These are phyloP conservation scores for Rousettus leschenaultii DNA, from an alignment of 2,113 vertebrate genomes.

Conservation along the genomic window DNA sequence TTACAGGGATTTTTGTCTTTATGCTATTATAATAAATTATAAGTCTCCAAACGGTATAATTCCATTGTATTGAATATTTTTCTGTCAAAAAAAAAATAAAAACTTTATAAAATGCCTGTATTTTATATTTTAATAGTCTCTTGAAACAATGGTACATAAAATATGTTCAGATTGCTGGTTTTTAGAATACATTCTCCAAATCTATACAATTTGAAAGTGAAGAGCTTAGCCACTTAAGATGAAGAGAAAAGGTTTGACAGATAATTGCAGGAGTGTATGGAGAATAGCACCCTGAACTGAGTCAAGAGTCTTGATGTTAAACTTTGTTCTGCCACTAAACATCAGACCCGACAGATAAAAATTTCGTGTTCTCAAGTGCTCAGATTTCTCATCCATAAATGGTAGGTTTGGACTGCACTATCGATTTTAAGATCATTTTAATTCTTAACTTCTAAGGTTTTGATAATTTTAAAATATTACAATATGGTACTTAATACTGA, in stretches of 20 bases:
- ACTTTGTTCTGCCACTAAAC: background rate
- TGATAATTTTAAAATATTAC: background rate
- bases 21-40: conserved; percentile 72
- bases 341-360: background rate
- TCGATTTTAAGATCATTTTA: background rate
- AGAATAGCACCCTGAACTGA: background rate
- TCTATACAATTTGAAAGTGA: background rate
- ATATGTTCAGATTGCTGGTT: background rate
- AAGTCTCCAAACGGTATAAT: conserved; percentile 69
- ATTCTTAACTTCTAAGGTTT: background rate
- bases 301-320: background rate
- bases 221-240: background rate
- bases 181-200: background rate
- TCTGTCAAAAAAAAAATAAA: conserved; percentile 76
- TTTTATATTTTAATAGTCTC: conserved; percentile 15
- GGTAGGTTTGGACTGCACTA: background rate
- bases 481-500: background rate
- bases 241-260: background rate
- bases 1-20: conserved; percentile 66
- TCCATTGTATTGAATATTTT: conserved; percentile 79
- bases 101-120: conserved; percentile 57
- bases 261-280: background rate
- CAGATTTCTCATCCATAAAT: background rate
- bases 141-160: background rate
- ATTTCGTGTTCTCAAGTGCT: background rate